A percentile compares a stretch with the other conserved stretches of the same genome.
Conservation (phyloP, 2,113 vertebrate genomes). For the Oplegnathus fasciatus region DNA sequence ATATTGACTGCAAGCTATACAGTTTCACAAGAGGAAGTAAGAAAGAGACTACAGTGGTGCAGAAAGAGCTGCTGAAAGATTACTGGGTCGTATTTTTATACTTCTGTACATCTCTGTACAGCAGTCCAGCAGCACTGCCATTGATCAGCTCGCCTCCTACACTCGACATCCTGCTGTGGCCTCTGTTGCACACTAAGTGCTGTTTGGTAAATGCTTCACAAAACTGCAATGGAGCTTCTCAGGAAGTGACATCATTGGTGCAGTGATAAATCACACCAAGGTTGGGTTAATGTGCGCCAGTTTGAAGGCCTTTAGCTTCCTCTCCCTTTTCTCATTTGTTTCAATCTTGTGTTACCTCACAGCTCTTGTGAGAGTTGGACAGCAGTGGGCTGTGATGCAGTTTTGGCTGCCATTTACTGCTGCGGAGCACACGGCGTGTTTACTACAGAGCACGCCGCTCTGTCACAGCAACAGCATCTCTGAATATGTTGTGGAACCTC, state of each 20-base stretch:
- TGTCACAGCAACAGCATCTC: slow-evolving; percentile 9
- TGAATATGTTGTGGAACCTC: background rate
- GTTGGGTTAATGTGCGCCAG: slow-evolving; percentile 42
- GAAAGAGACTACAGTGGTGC: background rate
- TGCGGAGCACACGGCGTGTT: slow-evolving; percentile 10
- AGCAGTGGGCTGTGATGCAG: slow-evolving; percentile 31
- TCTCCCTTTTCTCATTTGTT: slow-evolving; percentile 12
- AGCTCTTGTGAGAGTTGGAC: slow-evolving; percentile 37
- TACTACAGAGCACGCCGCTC: slow-evolving; percentile 1
- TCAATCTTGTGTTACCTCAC: slow-evolving; percentile 10
- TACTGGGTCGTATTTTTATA: slow-evolving; percentile 31
- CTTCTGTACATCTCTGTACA: slow-evolving; percentile 35
- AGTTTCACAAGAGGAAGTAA: slow-evolving; percentile 29
- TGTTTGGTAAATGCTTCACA: slow-evolving; percentile 26
- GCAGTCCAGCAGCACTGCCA: slow-evolving; percentile 34
- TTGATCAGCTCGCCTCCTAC: slow-evolving; percentile 50
- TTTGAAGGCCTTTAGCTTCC: slow-evolving; percentile 37
- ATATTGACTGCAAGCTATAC: slow-evolving; percentile 48
- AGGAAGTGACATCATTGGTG: slow-evolving; percentile 72
- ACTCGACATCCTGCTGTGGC: background rate
- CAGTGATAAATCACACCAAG: slow-evolving; percentile 54
- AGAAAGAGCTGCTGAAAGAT: slow-evolving; percentile 4
- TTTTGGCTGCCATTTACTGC: slow-evolving; percentile 47
- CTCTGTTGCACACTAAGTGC: slow-evolving; percentile 30
- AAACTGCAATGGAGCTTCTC: slow-evolving; percentile 27